Evolutionary conservation across 2,113 vertebrate species (phyloP), one percentile per base, ranked within the genome.

Genomic region (Odocoileus virginianus): DNA sequence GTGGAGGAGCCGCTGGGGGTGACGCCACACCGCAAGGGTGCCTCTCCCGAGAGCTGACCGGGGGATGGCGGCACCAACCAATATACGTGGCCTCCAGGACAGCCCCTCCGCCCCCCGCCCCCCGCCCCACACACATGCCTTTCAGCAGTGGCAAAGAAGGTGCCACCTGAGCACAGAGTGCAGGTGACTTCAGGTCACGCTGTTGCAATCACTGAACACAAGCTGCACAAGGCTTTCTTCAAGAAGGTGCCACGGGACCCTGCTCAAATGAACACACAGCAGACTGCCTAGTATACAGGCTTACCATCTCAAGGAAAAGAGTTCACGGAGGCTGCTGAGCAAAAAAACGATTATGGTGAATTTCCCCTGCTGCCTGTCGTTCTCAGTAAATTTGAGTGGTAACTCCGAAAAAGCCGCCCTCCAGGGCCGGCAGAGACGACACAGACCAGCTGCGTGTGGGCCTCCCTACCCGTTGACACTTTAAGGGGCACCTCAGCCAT

Each of bases 231-330:
- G 90, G 3, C 25, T 57, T 71, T 84, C 40, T 33, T 82, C 43
- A 57, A n/a, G 33, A 45, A 92, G 40, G n/a, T 12, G 17, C 2
- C 36, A n/a, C 33, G 6, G 2, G 16, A 43, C 25, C n/a, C 17
- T 58, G 61, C 28, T 86, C 45, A 74, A 25, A 17, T 9, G 71
- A 93, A 88, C 94, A 67, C 7, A 54, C 13, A 10, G 6, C 30
- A 43, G 1, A 36, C 30, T 25, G 17, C 27, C 45, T 1, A 47
- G 47, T 1, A 27, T 40, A 27, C 0, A 57, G 4, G 0, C 5
- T 11, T 40, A 36, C 17, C 6, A 47, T 21, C 30, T 87, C 64
- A 33, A 74, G 17, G 47, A 17, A 11, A 8, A 74, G 52, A 61
- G 71, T 6, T 83, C 43, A 47, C 21, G 30, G 28, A 82, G 82